These are phyloP conservation scores for Myrmecobius fasciatus DNA, from an alignment of 2,113 vertebrate species.

Conservation along the genomic window DNA sequence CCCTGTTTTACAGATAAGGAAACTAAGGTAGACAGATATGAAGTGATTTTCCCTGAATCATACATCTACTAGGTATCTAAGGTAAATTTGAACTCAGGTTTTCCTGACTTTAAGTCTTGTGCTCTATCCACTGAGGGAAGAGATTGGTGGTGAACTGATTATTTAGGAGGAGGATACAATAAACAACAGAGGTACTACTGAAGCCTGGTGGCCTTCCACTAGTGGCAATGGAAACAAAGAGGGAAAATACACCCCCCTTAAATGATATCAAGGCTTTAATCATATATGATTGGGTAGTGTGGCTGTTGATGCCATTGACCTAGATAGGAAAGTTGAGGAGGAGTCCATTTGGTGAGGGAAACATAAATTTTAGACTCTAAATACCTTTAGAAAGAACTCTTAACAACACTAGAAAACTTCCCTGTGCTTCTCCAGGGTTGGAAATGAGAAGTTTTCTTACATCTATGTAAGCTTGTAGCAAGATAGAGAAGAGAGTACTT, in stretches of 20 bases:
- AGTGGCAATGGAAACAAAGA: background rate
- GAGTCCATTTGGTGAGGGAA: background rate
- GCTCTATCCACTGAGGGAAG: background rate
- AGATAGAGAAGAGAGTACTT: background rate
- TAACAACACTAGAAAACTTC: background rate
- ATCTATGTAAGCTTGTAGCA: background rate
- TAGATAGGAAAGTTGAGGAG: background rate
- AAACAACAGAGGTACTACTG: background rate
- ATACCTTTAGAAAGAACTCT: background rate
- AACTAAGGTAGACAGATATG: background rate
- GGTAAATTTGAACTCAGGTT: background rate
- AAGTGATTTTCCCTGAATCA: background rate
- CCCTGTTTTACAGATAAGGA: background rate
- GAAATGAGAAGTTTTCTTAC: background rate
- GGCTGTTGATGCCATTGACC: background rate
- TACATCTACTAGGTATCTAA: background rate
- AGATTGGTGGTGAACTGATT: background rate
- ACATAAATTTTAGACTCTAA: background rate
- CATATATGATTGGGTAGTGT: background rate
- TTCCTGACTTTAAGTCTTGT: background rate
- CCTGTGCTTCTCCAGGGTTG: background rate
- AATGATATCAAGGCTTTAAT: background rate
- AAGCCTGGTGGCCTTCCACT: background rate
- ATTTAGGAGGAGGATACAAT: background rate
- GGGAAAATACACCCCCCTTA: background rate